Base-by-base conservation (phyloP, 1,140 invertebrate genomes). In the Drepana arcuata region DNA sequence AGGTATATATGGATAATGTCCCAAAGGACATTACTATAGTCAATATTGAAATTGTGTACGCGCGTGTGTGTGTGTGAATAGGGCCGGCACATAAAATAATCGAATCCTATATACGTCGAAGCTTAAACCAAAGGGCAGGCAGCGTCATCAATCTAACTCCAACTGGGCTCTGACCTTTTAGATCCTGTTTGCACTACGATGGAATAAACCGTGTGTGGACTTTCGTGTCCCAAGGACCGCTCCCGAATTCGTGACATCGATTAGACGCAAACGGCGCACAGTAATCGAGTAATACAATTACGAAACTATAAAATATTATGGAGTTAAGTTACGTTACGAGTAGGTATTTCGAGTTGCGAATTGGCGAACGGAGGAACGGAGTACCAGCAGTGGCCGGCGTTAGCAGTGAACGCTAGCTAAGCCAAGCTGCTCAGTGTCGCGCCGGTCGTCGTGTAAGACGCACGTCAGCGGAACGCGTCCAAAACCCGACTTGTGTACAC, bases 301-400 rank as follows among this genome's bases (percentile, higher is more conserved):
- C 75, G 70, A 73, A 77, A 80, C 63, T 72, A 73, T 73, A 72
- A 75, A 72, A 73, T 72, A 78, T 78, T 72, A 69, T 66, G 58
- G 67, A 68, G 66, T 73, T 72, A 70, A 74, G 67, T 79, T 77
- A 72, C 69, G 63, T 67, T 69, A 66, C 45, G n/a, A n/a, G 57
- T 58, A 57, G 51, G 51, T 64, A 62, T 61, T 43, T 52, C 48
- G 59, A 67, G 60, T 72, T 63, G 69, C 61, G 68, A 70, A 74
- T 68, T 69, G 68, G 56, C 52, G 64, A 59, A 33, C 41, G 40
- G 14, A 4, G 24, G 21, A 13, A 25, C 18, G 12, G 14, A 11
- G 14, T 18, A 21, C 11, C 24, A 10, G 7, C 24, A 7, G 27
- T 24, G n/a, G n/a, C n/a, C n/a, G n/a, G n/a, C n/a, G n/a, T n/a